Evolutionary conservation across 1,140 invertebrate genomes (phyloP).

Genomic region (Wasmannia auropunctata): DNA sequence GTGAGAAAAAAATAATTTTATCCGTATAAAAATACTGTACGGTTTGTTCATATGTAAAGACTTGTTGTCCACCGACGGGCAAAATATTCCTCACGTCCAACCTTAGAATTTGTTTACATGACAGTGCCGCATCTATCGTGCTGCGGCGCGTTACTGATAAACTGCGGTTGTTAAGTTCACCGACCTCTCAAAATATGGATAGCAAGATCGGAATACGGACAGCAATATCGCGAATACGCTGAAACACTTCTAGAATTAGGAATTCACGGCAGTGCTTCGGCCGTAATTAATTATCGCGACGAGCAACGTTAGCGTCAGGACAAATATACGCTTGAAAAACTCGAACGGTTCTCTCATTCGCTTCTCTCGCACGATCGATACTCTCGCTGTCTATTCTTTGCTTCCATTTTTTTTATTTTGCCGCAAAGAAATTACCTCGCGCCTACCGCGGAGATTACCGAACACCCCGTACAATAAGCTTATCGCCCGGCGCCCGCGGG

Average conservation of each 20-base stretch:
- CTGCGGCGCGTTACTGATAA: neutral
- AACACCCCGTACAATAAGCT: neutral
- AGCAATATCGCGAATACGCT: neutral
- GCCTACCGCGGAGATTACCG: neutral
- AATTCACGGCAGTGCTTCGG: neutral
- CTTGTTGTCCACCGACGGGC: neutral
- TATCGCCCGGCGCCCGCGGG: neutral
- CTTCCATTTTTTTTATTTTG: neutral
- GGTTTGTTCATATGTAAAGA: neutral
- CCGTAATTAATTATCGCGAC: neutral
- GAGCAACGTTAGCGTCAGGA: neutral
- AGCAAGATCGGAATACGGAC: conserved; percentile 14
- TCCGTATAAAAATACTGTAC: neutral
- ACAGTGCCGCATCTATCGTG: neutral
- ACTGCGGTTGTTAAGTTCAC: neutral
- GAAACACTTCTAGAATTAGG: neutral
- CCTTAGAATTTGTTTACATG: neutral
- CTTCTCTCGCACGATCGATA: neutral
- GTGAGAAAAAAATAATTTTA: neutral
- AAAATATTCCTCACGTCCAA: neutral
- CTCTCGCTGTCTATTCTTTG: neutral
- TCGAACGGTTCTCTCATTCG: neutral
- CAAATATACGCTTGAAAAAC: conserved; percentile 2
- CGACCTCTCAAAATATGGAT: neutral
- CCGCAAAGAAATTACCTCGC: neutral